Percentiles rank a stretch among this genome's conserved stretches.
phyloP scores from a whole-genome alignment of 92 coral and sea anemone species.

The Palythoa grandis region DNA sequence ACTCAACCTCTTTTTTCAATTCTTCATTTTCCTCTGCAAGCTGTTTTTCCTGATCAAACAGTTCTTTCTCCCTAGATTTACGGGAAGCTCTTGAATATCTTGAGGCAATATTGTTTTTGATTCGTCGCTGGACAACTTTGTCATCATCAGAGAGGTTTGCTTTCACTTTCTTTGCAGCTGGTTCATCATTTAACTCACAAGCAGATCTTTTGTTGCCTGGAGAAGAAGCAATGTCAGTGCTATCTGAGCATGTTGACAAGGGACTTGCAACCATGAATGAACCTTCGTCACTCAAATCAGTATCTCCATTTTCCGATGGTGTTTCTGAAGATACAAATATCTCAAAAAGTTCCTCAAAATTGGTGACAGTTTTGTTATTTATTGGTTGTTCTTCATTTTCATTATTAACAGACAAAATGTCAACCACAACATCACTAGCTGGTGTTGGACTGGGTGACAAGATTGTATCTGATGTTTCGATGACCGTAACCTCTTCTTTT shows the following conservation, averaged over 20 bases:
- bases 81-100: conserved; percentile 83
- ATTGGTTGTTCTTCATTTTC: background rate
- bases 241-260: conserved; percentile 3
- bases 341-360: conserved; percentile 33
- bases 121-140: conserved; percentile 66
- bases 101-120: conserved; percentile 93
- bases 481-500: conserved; percentile 60
- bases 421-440: conserved; percentile 13
- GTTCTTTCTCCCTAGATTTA: conserved; percentile 70
- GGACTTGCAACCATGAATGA: conserved; percentile 18
- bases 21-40: conserved; percentile 73
- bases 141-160: conserved; percentile 17
- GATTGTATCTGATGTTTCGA: conserved; percentile 50
- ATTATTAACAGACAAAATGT: background rate
- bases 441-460: conserved; percentile 4
- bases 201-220: conserved; percentile 20
- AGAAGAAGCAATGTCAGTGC: conserved; percentile 8
- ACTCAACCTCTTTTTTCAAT: conserved; percentile 59
- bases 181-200: conserved; percentile 7
- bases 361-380: background rate
- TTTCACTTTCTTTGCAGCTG: background rate
- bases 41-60: conserved; percentile 77
- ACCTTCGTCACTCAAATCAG: background rate
- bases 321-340: conserved; percentile 1
- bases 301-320: background rate